phyloP scores from a whole-genome alignment of 2,888 invertebrate species.

The Sarcophaga variegata region DNA sequence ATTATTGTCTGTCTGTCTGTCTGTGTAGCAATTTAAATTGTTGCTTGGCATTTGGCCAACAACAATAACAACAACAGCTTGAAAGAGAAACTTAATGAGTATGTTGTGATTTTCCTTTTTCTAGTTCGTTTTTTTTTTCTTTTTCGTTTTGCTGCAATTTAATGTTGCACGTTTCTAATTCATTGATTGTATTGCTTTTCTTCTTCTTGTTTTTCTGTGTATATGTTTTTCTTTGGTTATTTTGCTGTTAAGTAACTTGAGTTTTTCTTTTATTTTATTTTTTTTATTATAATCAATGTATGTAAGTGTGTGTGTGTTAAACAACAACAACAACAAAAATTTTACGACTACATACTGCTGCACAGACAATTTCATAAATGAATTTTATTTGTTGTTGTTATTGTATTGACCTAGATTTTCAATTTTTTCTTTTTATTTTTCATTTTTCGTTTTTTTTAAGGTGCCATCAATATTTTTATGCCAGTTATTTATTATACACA shows the following conservation, averaged over 20 bases:
- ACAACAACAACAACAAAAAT: not conserved
- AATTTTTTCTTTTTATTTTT: constrained; percentile 15
- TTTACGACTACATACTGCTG: not conserved
- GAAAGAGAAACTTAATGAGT: constrained; percentile 64
- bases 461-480: constrained; percentile 25
- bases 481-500: constrained; percentile 34
- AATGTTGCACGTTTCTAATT: constrained; percentile 41
- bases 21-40: constrained; percentile 46
- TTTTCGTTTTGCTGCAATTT: not conserved
- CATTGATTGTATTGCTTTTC: constrained; percentile 60
- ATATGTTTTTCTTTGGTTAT: too few species aligned
- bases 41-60: constrained; percentile 66
- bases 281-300: constrained; percentile 1
- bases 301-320: not conserved
- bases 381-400: constrained; percentile 10
- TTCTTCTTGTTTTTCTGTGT: not conserved
- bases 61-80: constrained; percentile 61
- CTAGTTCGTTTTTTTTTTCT: constrained; percentile 35
- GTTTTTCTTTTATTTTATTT: constrained; percentile 22
- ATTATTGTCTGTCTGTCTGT: constrained; percentile 1
- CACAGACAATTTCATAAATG: constrained; percentile 46
- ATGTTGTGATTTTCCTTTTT: constrained; percentile 35
- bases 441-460: constrained; percentile 28
- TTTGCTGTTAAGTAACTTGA: constrained; percentile 63
- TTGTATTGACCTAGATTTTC: constrained; percentile 56